Evolutionary conservation across 2,888 invertebrate genomes (phyloP), one percentile per base, ranked within the genome.

Genomic region (Chaetogeoica ovagalla): DNA sequence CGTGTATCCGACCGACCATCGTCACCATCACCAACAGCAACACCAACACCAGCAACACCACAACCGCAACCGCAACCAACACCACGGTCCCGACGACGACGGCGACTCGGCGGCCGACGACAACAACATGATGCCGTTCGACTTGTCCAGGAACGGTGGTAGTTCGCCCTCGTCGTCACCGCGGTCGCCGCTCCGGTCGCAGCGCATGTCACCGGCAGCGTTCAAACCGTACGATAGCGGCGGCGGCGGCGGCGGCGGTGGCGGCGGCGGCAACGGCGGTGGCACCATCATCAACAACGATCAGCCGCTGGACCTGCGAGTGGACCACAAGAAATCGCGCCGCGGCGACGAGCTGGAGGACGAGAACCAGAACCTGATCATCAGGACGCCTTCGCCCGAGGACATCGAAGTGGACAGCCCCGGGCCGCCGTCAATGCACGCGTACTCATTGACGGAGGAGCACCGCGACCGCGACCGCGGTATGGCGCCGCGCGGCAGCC

Each of bases 281-380:
- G 4, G n/a, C n/a, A n/a, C n/a, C 7, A 17, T 9, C 19, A 39
- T 19, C 37, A 57, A 82, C 76, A 85, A 77, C 82, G 84, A 82
- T 83, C 83, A 84, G 86, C 96, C 96, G 1, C 89, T 96, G 82
- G 97, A 96, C 87, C 89, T 97, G 82, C 90, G 96, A 85, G 90
- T 96, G 84, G 93, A 94, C 82, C 93, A 93, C 87, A 95, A 96
- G 86, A 93, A 95, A 86, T 85, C 87, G 48, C 86, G 87, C 9
- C 87, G 90, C 68, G 87, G 88, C 81, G 86, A 88, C 85, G 83
- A 89, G 82, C 87, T 93, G 37, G 92, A 94, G 86, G 95, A 95
- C 87, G 95, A 95, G 87, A 95, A 95, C 87, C 92, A 93, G 86
- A 95, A 95, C 87, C 89, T 94, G 82, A 92, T 94, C 83, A 82